These are phyloP conservation scores for Pocillopora meandrina DNA, from an alignment of 92 coral and sea anemone genomes.

Conservation along the genomic window DNA sequence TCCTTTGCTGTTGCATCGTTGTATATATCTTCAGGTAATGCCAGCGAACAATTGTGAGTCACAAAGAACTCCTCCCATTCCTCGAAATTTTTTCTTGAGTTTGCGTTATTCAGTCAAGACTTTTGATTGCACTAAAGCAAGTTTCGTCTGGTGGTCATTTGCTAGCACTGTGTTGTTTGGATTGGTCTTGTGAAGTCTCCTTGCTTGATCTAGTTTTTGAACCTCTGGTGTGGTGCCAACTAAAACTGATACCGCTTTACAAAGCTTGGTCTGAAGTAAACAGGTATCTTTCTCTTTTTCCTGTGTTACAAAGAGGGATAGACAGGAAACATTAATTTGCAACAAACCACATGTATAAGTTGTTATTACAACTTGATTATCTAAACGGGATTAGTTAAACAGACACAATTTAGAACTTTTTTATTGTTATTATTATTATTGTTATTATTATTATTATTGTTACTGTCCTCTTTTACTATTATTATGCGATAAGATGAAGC, in stretches of 20 bases:
- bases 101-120: background rate
- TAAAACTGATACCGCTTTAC: constrained; percentile 13
- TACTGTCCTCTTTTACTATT: background rate
- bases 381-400: too few species aligned
- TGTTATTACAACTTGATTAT: too few species aligned
- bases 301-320: background rate
- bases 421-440: too few species aligned
- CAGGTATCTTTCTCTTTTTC: background rate
- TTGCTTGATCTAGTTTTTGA: constrained; percentile 1
- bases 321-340: background rate
- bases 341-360: too few species aligned
- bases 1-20: background rate
- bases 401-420: background rate
- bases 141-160: background rate
- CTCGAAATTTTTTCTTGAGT: constrained; percentile 2
- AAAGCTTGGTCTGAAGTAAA: background rate
- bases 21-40: constrained; percentile 3
- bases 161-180: constrained; percentile 1
- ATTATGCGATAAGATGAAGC: too few species aligned
- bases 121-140: constrained; percentile 7
- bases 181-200: background rate
- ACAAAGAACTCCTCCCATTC: constrained; percentile 17
- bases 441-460: too few species aligned
- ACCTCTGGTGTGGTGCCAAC: constrained; percentile 13
- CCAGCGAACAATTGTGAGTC: background rate